Evolutionary conservation across 2,797 vertebrate species (phyloP), one percentile per base, ranked within the genome.

Genomic region (Eulemur albifrons): DNA sequence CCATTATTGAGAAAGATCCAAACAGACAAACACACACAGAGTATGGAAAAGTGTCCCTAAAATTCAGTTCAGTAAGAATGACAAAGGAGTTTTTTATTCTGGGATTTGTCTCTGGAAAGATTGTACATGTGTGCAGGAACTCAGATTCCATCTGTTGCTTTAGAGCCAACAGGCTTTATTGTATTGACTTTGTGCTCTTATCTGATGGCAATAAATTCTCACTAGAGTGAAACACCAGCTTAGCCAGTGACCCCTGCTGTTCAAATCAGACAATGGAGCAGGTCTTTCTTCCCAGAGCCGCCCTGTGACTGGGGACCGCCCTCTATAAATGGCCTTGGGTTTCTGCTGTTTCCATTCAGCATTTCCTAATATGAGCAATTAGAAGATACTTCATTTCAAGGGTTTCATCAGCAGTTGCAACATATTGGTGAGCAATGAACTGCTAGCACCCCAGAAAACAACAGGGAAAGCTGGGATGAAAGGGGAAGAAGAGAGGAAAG

Each of bases 181-280:
- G 95, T 96, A 90, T 94, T 97, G 96, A 98, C 96, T 98, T 94
- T 96, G 90, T 79, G 82, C 85, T 97, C 94, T 97, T 98, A 98
- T 97, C 97, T 97, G 96, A 96, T 95, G 93, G 97, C 95, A 92
- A 94, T 98, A 98, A 97, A 98, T 97, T 97, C 93, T 96, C 96
- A 93, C 94, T 95, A 90, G 90, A 96, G 91, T 59, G 95, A 97
- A 97, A 97, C 96, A 95, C 93, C 96, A 95, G 93, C 77, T 97
- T 94, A 97, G 93, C 83, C 95, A 87, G 92, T 97, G 98, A 98
- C 96, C 97, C 97, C 95, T 96, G 86, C 95, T 97, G 82, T 94
- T 95, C 89, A 96, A 80, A 83, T 25, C 95, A 92, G 92, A 98
- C 98, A 97, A 98, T 95, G 63, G 88, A 92, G 75, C 86, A 63